Percentiles rank a stretch among this genome's conserved stretches.
Conservation (phyloP, 2,888 invertebrate genomes). For the Agriotes lineatus region DNA sequence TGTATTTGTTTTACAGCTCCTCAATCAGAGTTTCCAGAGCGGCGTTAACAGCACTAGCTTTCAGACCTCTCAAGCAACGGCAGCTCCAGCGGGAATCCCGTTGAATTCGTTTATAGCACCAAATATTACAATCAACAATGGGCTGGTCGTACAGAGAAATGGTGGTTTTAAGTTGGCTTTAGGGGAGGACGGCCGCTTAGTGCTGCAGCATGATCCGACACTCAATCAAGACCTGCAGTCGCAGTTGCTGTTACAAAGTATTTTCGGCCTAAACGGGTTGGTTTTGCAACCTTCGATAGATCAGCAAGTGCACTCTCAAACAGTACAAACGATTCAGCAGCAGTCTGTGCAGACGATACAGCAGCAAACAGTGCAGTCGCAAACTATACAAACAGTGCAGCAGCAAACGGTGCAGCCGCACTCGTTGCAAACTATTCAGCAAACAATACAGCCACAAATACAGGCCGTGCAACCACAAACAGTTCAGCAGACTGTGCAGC, state of each 20-base stretch:
- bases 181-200: conserved; percentile 76
- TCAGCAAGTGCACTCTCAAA: conserved; percentile 64
- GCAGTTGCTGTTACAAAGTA: conserved; percentile 64
- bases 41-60: conserved; percentile 55
- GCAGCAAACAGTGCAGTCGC: conserved; percentile 65
- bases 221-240: conserved; percentile 69
- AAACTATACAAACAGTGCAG: conserved; percentile 65
- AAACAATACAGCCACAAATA: conserved; percentile 61
- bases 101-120: conserved; percentile 52
- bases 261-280: conserved; percentile 63
- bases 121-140: conserved; percentile 64
- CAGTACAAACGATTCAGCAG: conserved; percentile 65
- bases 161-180: conserved; percentile 76
- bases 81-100: conserved; percentile 38
- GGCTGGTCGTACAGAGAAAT: conserved; percentile 69
- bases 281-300: conserved; percentile 64
- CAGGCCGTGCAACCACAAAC: conserved; percentile 53
- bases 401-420: conserved; percentile 64
- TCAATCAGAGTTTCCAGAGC: conserved; percentile 64
- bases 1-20: conserved; percentile 52
- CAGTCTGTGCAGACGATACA: conserved; percentile 65
- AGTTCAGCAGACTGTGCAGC: conserved; percentile 59
- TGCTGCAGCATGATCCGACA: conserved; percentile 75
- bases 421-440: conserved; percentile 59
- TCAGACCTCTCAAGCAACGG: conserved; percentile 36